Evolutionary conservation across 1,140 invertebrate species (phyloP), one percentile per base, ranked within the genome.

Genomic region (Holcopasites calliopsidis): DNA sequence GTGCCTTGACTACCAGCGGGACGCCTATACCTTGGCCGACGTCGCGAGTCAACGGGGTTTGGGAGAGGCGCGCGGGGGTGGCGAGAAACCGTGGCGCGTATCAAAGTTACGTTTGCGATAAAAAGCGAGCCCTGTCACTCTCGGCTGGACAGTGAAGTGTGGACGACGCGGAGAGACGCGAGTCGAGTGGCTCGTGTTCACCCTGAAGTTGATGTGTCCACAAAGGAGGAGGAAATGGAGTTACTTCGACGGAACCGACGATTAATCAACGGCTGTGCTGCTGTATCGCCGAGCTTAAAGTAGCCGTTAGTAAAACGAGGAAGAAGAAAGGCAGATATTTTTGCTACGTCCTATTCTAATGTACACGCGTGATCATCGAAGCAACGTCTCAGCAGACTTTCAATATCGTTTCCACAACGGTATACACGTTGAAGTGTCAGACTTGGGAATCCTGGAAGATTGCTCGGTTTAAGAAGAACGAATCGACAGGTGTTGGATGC

Each of bases 1-100:
- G 88, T 90, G 86, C 89, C 89, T 90, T 90, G 89, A 82, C 88
- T 84, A 90, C 88, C 82, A 42, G 23, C 26, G 82, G 83, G 86
- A 89, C 88, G 84, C 80, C 77, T 77, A 75, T 77, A 77, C 60
- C 74, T 77, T 72, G 55, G 66, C 77, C 80, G 76, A 69, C 74
- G 54, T 62, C 73, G 82, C 87, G 80, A 69, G 64, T 73, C 77
- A 66, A 47, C 16, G 65, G 69, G 16, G 18, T 64, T 28, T 11
- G 5, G n/a, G 28, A 33, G 40, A 26, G 66, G 23, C n/a, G 66
- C 13, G 49, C 21, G 8, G 35, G 57, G 10, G 58, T 23, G n/a
- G 18, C 11, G 40, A 28, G 16, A 40, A 13, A 28, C 23, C 28
- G 79, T 77, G 66, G 79, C 82, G 82, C 83, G 86, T 85, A 86